Evolutionary conservation across 2,888 invertebrate species (phyloP).

Genomic region (Allolobophora icterica): DNA sequence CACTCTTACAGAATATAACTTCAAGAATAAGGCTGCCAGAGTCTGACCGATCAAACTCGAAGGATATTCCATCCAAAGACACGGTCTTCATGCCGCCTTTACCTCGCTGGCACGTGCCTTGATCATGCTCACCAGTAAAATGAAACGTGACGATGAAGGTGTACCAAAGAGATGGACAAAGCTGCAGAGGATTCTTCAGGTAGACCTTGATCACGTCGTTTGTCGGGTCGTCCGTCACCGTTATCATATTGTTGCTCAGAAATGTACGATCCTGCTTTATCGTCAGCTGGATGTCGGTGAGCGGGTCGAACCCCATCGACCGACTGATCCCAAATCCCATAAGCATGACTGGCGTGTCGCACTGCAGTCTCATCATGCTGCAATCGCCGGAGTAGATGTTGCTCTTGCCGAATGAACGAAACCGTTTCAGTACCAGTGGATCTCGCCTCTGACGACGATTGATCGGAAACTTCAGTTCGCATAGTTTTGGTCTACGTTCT

Average conservation of each 20-base stretch:
- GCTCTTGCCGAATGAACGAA: constrained; percentile 42
- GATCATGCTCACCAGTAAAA: constrained; percentile 46
- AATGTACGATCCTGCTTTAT: constrained; percentile 41
- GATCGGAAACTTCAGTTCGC: constrained; percentile 34
- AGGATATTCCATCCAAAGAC: constrained; percentile 39
- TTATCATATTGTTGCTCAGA: constrained; percentile 36
- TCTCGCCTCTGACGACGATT: constrained; percentile 31
- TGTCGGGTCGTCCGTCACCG: constrained; percentile 38
- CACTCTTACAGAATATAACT: constrained; percentile 39
- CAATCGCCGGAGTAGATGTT: constrained; percentile 46
- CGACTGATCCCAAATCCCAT: constrained; percentile 45
- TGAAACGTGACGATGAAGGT: constrained; percentile 44
- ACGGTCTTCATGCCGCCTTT: constrained; percentile 41
- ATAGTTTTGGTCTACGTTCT: not conserved
- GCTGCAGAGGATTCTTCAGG: constrained; percentile 38
- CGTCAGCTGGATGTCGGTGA: constrained; percentile 43
- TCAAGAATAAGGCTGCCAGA: constrained; percentile 44
- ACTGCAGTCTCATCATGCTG: constrained; percentile 43
- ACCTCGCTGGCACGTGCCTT: constrained; percentile 44
- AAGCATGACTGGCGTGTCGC: constrained; percentile 41
- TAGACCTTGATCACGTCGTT: constrained; percentile 35
- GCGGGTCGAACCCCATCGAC: constrained; percentile 43
- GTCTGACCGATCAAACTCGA: constrained; percentile 46
- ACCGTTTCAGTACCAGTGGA: constrained; percentile 40
- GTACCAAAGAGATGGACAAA: constrained; percentile 39